phyloP scores from a whole-genome alignment of 2,797 vertebrate species.

The Amblyopsis hoosieri region DNA sequence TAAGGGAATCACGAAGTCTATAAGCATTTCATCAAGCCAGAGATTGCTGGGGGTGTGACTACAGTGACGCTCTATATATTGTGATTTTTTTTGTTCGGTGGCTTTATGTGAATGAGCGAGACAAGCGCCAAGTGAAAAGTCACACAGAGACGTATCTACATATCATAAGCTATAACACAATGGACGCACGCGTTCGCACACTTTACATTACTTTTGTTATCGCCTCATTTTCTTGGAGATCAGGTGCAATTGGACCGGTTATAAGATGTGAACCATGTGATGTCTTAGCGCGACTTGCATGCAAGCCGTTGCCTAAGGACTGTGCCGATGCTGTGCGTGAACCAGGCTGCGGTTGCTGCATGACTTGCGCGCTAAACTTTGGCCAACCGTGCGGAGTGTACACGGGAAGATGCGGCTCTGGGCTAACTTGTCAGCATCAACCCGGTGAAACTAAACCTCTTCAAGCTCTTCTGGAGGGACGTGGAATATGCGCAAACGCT shows the following conservation, averaged over 20 bases:
- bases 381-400: conserved; percentile 89
- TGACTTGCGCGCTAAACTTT: conserved; percentile 84
- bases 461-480: conserved; percentile 87
- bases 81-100: conserved; percentile 62
- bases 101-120: conserved; percentile 72
- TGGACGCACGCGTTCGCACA: conserved; percentile 75
- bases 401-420: conserved; percentile 86
- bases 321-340: conserved; percentile 86
- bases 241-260: conserved; percentile 81
- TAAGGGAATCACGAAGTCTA: conserved; percentile 40
- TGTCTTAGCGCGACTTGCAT: conserved; percentile 77
- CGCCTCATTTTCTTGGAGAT: conserved; percentile 68
- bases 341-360: conserved; percentile 90
- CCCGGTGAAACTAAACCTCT: conserved; percentile 83
- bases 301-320: conserved; percentile 80
- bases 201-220: conserved; percentile 77
- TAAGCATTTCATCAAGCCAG: conserved; percentile 54
- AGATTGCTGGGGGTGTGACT: conserved; percentile 76
- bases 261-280: conserved; percentile 90
- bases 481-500: conserved; percentile 83
- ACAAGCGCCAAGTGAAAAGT: conserved; percentile 57
- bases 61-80: conserved; percentile 83
- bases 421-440: conserved; percentile 82
- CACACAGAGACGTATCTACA: conserved; percentile 28
- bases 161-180: conserved; percentile 53